Evolutionary conservation across 2,797 vertebrate species (phyloP).

Genomic region (Tokudaia muenninki): DNA sequence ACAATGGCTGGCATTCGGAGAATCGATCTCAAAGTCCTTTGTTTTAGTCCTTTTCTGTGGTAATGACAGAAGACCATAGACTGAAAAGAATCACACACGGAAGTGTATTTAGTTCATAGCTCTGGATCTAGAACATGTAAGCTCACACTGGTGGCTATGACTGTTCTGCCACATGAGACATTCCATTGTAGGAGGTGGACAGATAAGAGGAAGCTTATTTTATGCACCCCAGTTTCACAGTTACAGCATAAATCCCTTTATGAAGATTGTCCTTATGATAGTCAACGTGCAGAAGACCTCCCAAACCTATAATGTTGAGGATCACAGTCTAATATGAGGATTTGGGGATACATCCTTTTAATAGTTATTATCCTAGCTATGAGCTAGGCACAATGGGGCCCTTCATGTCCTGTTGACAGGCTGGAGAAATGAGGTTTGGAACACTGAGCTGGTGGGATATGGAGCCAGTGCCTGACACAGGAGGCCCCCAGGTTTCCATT

Average conservation of each 20-base stretch:
- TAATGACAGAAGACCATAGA: background rate
- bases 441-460: background rate
- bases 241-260: background rate
- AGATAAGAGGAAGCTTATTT: background rate
- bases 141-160: background rate
- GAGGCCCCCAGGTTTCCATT: background rate
- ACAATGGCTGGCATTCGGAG: background rate
- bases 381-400: background rate
- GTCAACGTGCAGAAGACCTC: too few species aligned
- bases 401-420: background rate
- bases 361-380: background rate
- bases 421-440: slow-evolving; percentile 15
- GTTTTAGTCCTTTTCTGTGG: background rate
- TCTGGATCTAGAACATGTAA: background rate
- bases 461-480: too few species aligned
- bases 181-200: background rate
- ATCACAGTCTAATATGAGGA: background rate
- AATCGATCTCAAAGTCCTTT: background rate
- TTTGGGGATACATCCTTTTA: background rate
- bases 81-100: background rate
- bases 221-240: too few species aligned
- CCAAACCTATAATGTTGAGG: background rate
- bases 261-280: background rate
- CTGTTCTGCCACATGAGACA: background rate
- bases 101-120: background rate